These are phyloP conservation scores for Diadema setosum DNA, from an alignment of 35 echinoderm and acorn worm genomes.

Conservation along the genomic window DNA sequence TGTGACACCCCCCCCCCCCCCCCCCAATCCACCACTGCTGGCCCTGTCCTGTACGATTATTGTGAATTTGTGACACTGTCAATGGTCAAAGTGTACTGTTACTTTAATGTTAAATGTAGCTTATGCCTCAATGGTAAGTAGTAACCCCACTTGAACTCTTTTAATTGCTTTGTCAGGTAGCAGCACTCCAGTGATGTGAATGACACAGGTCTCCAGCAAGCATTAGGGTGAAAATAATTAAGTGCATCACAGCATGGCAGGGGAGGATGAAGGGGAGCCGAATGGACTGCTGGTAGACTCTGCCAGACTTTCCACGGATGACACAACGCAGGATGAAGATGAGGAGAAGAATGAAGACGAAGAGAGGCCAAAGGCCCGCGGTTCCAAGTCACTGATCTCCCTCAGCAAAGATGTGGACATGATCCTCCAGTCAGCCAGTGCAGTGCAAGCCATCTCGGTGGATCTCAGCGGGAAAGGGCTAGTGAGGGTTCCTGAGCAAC, in stretches of 20 bases:
- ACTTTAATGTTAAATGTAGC: too few relatives aligned
- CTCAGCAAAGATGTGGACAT: slow-evolving; percentile 3
- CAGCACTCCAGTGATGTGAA: too few relatives aligned
- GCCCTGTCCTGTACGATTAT: too few relatives aligned
- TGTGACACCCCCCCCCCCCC: too few relatives aligned
- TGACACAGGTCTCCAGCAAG: too few relatives aligned
- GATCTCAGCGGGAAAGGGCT: neutral
- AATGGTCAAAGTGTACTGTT: too few relatives aligned
- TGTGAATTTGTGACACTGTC: too few relatives aligned
- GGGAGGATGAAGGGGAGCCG: neutral
- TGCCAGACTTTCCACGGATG: neutral
- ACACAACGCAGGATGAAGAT: neutral
- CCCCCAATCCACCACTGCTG: too few relatives aligned
- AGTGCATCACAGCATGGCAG: slow-evolving; percentile 3
- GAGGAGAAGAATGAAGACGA: neutral
- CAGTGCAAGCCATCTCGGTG: neutral
- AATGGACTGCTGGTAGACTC: neutral
- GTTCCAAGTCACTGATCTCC: neutral
- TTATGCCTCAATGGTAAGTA: too few relatives aligned
- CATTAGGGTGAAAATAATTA: too few relatives aligned
- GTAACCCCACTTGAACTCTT: too few relatives aligned
- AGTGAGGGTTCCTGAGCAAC: neutral
- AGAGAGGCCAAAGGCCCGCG: neutral
- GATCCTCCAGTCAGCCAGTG: neutral
- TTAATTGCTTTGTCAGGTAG: too few relatives aligned